Evolutionary conservation across 2,113 vertebrate genomes (phyloP).

Genomic region (Notarius quadriscutis): DNA sequence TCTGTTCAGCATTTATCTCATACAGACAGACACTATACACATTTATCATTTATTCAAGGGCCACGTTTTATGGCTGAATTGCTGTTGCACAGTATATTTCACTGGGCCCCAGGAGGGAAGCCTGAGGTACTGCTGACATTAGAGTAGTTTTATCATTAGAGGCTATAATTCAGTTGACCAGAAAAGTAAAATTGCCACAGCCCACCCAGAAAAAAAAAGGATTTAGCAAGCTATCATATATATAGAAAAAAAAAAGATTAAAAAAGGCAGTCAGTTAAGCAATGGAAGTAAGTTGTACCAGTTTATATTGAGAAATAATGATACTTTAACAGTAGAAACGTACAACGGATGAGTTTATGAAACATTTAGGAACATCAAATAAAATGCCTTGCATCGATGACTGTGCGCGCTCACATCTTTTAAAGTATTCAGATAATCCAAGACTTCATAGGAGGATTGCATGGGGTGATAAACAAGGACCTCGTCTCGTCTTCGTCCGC

Average conservation of each 20-base stretch:
- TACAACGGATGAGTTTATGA: background rate
- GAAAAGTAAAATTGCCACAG: slow-evolving; percentile 4
- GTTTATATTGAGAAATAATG: background rate
- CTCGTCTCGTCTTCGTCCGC: too few species aligned
- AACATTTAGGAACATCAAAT: background rate
- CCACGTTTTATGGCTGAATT: slow-evolving; percentile 40
- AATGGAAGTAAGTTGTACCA: background rate
- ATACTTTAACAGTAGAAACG: background rate
- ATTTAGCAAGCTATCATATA: background rate
- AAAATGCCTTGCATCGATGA: background rate
- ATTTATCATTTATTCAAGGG: slow-evolving; percentile 23
- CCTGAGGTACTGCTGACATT: slow-evolving; percentile 18
- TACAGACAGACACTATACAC: background rate
- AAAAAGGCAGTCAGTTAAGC: background rate
- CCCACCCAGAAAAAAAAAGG: background rate
- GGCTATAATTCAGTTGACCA: slow-evolving; percentile 27
- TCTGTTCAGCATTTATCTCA: background rate
- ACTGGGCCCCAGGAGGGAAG: background rate
- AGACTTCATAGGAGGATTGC: background rate
- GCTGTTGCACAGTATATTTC: slow-evolving; percentile 39
- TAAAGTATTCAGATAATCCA: background rate
- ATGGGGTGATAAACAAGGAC: background rate
- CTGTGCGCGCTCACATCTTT: background rate
- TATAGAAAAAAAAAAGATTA: too few species aligned
- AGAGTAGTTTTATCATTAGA: background rate